Base-by-base conservation (phyloP, 2,797 vertebrate species). In the Varecia variegata region DNA sequence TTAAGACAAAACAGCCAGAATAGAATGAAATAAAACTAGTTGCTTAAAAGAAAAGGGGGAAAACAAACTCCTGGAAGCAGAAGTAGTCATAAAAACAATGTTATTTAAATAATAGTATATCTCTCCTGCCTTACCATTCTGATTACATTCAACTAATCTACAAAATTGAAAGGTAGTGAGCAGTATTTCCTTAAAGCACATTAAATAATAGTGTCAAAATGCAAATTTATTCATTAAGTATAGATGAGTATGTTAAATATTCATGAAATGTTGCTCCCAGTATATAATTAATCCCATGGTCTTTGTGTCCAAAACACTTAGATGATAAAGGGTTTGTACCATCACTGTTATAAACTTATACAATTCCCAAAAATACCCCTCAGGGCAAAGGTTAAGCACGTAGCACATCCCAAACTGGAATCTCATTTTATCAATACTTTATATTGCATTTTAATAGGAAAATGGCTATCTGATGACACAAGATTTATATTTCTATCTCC, bases 141-240 rank as follows among this genome's bases (percentile, higher is more conserved):
- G 98, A 98, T 99, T 98, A 98, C 98, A 97, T 98, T 98, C 97
- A 97, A 98, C 97, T 98, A 98, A 98, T 98, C 98, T 98, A 95
- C 97, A 98, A 97, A 98, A 98, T 98, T 98, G 98, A 98, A 98
- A 98, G 98, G 98, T 98, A 99, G 98, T 98, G 98, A 99, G 98
- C 96, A 98, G 98, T 98, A 98, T 99, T 99, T 99, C 98, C 98
- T 98, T 99, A 98, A 99, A 99, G 97, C 97, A 97, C 98, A 98
- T 98, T 99, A 98, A 98, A 98, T 98, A 99, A 98, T 98, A 98
- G 98, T 98, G 98, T 98, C 98, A 98, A 99, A 98, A 99, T 99
- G 98, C 98, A 98, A 98, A 99, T 99, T 98, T 98, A 98, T 99
- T 99, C 98, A 99, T 99, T 99, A 99, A 99, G 98, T 98, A 98